Base-by-base conservation (phyloP, 2,888 invertebrate genomes). In the Synergus gifuensis region DNA sequence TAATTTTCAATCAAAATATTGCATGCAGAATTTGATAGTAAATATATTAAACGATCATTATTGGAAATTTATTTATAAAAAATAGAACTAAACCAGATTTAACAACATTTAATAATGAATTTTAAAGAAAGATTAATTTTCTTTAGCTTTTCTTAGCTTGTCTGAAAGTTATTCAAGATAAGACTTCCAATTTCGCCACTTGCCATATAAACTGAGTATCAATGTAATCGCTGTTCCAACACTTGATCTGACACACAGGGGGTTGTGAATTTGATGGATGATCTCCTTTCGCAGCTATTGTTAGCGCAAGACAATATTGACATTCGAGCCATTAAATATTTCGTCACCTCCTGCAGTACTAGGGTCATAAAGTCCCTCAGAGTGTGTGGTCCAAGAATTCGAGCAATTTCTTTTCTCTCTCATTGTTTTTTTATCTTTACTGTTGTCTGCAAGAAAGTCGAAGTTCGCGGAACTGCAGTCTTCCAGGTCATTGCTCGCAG, bases 401-500 rank as follows among this genome's bases (percentile, higher is more conserved):
- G 11, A 73, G 36, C 12, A 73, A 22, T 14, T 18, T 28, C 54
- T 49, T n/a, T 46, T 73, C 40, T 54, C 7, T 9, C 58, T 58
- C 28, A 62, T 58, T 62, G 22, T 14, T 62, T 62, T 9, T 62
- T 54, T 73, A 73, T 73, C 40, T 73, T 40, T n/a, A 40, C 36
- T 49, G 40, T 36, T 58, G n/a, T 36, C 16, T 54, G 54, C 49
- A 28, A 63, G 49, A 16, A 44, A 76, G 67, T 76, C 78, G 4
- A 79, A 79, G 76, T 83, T 80, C 77, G 58, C 78, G 78, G 79
- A 83, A 84, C 83, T 83, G 79, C 67, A 83, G 78, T 82, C 83
- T 86, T 86, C 82, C 83, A 81, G 81, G 80, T 82, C 84, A 82
- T 81, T 85, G 84, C 73, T 80, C 81, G 22, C 60, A 42, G 76